Evolutionary conservation across 2,797 vertebrate genomes (phyloP).

Genomic region (Enteromius argenteus): DNA sequence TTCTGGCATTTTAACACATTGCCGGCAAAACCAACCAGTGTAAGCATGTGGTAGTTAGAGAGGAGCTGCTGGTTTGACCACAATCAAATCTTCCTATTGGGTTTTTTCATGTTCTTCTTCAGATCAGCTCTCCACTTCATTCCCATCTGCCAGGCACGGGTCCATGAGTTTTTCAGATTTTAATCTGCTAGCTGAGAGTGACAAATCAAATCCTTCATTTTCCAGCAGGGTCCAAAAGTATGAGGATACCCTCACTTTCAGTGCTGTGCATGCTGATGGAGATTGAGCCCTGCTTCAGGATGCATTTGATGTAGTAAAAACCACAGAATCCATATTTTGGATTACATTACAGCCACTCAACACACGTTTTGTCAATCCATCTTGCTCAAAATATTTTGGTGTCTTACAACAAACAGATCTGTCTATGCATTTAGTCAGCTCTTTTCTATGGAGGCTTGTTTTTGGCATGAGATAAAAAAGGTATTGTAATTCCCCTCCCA

Average conservation of each 20-base stretch:
- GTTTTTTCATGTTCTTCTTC: conserved; percentile 70
- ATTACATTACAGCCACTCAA: conserved; percentile 64
- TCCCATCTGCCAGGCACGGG: conserved; percentile 9
- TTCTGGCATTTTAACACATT: conserved; percentile 59
- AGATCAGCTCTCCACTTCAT: conserved; percentile 47
- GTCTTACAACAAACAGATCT: not conserved
- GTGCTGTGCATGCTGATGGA: conserved; percentile 40
- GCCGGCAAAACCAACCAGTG: conserved; percentile 55
- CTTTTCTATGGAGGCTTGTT: not conserved
- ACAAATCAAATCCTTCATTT: conserved; percentile 3
- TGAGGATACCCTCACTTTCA: conserved; percentile 35
- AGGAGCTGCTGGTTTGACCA: conserved; percentile 49
- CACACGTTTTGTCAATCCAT: not conserved
- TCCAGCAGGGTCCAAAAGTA: conserved; percentile 13
- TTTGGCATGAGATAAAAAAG: not conserved
- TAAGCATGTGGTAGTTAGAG: conserved; percentile 35
- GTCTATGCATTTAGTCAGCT: not conserved
- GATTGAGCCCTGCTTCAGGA: conserved; percentile 63
- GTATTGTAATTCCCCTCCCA: not conserved
- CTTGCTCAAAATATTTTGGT: not conserved
- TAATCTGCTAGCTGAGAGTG: conserved; percentile 51
- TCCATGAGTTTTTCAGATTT: conserved; percentile 47
- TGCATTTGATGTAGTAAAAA: conserved; percentile 51
- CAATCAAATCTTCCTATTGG: conserved; percentile 61
- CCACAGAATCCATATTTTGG: conserved; percentile 70